Conservation (phyloP, 1,140 invertebrate species). For the Tetranychus cinnabarinus region DNA sequence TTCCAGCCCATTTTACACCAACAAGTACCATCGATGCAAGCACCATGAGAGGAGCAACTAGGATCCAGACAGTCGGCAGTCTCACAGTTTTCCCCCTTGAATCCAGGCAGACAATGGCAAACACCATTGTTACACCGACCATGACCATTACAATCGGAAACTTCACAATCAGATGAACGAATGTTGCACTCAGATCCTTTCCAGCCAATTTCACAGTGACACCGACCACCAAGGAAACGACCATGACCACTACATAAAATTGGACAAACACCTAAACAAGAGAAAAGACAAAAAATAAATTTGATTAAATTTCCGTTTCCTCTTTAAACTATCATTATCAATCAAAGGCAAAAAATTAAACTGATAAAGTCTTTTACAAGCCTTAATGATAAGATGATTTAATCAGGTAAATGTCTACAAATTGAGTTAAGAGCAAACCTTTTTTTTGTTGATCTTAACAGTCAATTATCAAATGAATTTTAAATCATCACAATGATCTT, state of each 20-base stretch:
- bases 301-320: background rate
- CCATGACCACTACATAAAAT: slow-evolving; percentile 88
- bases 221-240: slow-evolving; percentile 76
- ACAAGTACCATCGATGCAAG: slow-evolving; percentile 82
- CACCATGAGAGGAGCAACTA: slow-evolving; percentile 79
- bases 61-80: slow-evolving; percentile 69
- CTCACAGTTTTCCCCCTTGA: slow-evolving; percentile 37
- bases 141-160: slow-evolving; percentile 69
- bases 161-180: slow-evolving; percentile 65
- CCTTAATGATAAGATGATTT: no score
- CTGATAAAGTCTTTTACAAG: no score
- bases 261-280: slow-evolving; percentile 65
- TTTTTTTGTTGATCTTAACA: no score
- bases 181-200: slow-evolving; percentile 88
- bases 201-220: slow-evolving; percentile 88
- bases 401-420: no score
- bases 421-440: no score
- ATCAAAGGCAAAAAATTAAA: no score
- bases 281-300: slow-evolving; percentile 1
- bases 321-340: no score
- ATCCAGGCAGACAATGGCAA: slow-evolving; percentile 67
- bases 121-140: slow-evolving; percentile 66
- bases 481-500: no score
- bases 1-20: slow-evolving; percentile 93
- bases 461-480: no score